Percentiles rank a stretch among this genome's conserved stretches.
Evolutionary conservation across 2,888 invertebrate genomes (phyloP).

Genomic region (Augiades crinisus): DNA sequence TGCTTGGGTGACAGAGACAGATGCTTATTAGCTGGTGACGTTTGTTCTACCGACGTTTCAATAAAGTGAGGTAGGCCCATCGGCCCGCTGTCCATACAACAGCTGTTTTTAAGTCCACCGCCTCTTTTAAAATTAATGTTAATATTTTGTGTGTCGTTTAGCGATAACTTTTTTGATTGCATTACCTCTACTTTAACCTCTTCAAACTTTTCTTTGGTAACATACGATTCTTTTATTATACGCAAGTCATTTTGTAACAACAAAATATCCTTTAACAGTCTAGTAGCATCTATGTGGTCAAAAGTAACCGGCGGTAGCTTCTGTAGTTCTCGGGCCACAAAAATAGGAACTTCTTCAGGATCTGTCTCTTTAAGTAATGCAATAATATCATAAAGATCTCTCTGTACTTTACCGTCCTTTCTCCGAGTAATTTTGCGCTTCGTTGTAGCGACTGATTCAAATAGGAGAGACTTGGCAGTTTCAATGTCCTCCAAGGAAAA

Average conservation of each 20-base stretch:
- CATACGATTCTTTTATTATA: neutral
- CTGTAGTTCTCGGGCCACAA: conserved; percentile 23
- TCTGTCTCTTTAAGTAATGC: conserved; percentile 26
- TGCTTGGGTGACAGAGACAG: neutral
- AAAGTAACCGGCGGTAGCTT: conserved; percentile 30
- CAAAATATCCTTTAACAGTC: neutral
- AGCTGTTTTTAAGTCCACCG: neutral
- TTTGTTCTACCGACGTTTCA: neutral
- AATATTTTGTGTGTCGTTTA: neutral
- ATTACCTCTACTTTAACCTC: neutral
- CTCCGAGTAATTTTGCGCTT: conserved; percentile 4
- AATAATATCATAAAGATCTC: conserved; percentile 32
- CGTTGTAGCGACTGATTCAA: conserved; percentile 25
- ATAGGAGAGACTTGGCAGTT: conserved; percentile 28
- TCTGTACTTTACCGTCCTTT: conserved; percentile 19
- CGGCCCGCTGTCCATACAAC: neutral
- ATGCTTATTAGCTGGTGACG: neutral
- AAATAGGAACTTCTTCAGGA: conserved; percentile 26
- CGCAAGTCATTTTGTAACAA: neutral
- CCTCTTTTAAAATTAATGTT: neutral
- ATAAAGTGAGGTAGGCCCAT: neutral
- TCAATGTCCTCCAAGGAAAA: conserved; percentile 28
- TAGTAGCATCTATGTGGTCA: conserved; percentile 27
- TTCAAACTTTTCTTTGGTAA: neutral
- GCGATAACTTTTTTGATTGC: neutral